Evolutionary conservation across 37 sponge, comb jelly and placozoan species (phyloP).

Genomic region (Geodia barretti): DNA sequence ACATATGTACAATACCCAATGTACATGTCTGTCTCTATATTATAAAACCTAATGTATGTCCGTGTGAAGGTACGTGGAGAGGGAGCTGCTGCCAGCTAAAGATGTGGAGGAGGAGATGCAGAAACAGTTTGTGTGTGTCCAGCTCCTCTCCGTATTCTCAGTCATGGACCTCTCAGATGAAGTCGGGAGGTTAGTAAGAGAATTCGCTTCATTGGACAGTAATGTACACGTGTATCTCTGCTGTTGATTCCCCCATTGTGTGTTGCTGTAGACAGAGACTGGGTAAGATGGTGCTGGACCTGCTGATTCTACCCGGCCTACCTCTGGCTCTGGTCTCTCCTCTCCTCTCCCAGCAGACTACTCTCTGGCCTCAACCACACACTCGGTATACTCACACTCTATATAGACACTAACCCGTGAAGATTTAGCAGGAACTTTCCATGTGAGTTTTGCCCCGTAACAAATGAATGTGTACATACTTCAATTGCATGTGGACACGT

Average conservation of each 20-base stretch:
- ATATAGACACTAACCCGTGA: background rate
- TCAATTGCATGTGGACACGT: no score
- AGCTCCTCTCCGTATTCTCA: constrained; percentile 51
- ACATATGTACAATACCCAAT: background rate
- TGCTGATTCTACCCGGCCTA: constrained; percentile 24
- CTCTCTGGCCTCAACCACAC: constrained; percentile 63
- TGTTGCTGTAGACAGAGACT: constrained; percentile 47
- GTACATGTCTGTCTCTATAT: background rate
- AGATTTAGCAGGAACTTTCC: background rate
- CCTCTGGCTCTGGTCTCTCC: constrained; percentile 45
- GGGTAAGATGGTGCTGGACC: constrained; percentile 23
- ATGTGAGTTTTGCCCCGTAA: background rate
- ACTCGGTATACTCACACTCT: background rate
- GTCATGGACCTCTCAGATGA: constrained; percentile 76
- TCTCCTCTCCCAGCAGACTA: constrained; percentile 40
- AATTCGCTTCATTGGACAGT: no score
- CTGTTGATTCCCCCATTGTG: no score
- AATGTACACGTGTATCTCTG: background rate
- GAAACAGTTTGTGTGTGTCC: constrained; percentile 55
- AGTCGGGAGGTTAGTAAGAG: constrained; percentile 82
- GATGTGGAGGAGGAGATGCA: constrained; percentile 21
- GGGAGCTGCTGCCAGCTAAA: constrained; percentile 25
- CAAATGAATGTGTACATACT: no score
- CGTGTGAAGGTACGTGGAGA: constrained; percentile 33
- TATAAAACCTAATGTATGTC: background rate